Base-by-base conservation (phyloP, 2,888 invertebrate species). In the Leucozona laternaria region DNA sequence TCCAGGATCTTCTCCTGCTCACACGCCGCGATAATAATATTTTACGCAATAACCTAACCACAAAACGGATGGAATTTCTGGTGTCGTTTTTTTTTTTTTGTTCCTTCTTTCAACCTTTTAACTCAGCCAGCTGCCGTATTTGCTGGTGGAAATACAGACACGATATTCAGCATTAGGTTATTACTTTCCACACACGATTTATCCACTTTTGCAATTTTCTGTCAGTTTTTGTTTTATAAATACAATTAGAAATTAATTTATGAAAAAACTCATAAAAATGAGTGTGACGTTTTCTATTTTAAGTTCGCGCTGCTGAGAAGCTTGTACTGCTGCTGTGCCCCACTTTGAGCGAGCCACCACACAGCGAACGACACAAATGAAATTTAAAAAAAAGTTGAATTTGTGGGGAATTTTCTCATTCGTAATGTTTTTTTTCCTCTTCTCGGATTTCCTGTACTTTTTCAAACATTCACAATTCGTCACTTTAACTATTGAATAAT, bases 11-110 rank as follows among this genome's bases (percentile, higher is more conserved):
- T 76, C 50, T 64, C 66, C 31, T 73, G 17, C 45, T 77, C 28
- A 82, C 81, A 68, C 77, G 71, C 72, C 57, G 50, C 78, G 81
- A 78, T 75, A 86, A 66, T 71, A 86, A 86, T 75, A 81, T 79
- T 88, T 88, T 88, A 88, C 86, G 88, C 88, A 88, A 88, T 88
- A 88, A 86, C 83, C 82, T 85, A 88, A 88, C 88, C 85, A 83
- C 88, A 88, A 83, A 88, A 84, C 80, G 75, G 64, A 85, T 82
- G 71, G 79, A 80, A 73, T 79, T 73, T 75, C 64, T 76, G 72
- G 71, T 77, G 40, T 72, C 73, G 58, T 73, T 85, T 72, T 71
- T 71, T 77, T 80, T 77, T 80, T 82, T 75, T 82, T 78, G 48
- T 81, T 82, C 57, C 70, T 73, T 60, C 50, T 34, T 73, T 55